Evolutionary conservation across 2,113 vertebrate genomes (phyloP), one percentile per base, ranked within the genome.

Genomic region (Neomonachus schauinslandi): DNA sequence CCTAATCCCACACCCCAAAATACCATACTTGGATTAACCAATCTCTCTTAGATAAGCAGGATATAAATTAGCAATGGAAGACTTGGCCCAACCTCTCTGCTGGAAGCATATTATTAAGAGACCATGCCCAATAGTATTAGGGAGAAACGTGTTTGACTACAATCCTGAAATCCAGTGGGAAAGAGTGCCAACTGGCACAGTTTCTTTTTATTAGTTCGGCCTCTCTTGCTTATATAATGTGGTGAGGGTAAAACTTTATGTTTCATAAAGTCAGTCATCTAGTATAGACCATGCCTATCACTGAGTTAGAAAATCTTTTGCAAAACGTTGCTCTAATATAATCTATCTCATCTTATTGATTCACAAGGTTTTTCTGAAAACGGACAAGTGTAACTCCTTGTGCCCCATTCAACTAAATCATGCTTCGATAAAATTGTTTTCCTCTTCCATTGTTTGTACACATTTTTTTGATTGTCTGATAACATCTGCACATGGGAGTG

Each of bases 1-100:
- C 97, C 91, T 98, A 99, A 99, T 98, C 98, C 98, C 96, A 98
- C 94, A 97, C 98, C 97, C 96, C 95, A 97, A 97, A 98, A 98
- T 97, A 95, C 94, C 90, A 85, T 98, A 98, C 98, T 98, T 98
- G 97, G 97, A 97, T 98, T 98, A 98, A 98, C 91, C 94, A 98
- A 97, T 98, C 92, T 98, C 95, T 96, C 92, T 98, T 97, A 98
- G 98, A 98, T 98, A 98, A 98, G 96, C 93, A 96, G 87, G 92
- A 98, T 96, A 97, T 98, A 98, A 98, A 98, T 99, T 98, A 98
- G 82, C 98, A 98, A 95, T 95, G 96, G 97, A 98, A 97, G 97
- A 95, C 82, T 98, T 97, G 98, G 14, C 84, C 91, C 97, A 89
- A 49, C 88, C 83, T 98, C 96, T 95, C 96, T 94, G 92, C 98